Percentiles rank a stretch among this genome's conserved stretches.
These are phyloP conservation scores for Gryon sp. DNA, from an alignment of 1,140 invertebrate species.

Conservation along the genomic window DNA sequence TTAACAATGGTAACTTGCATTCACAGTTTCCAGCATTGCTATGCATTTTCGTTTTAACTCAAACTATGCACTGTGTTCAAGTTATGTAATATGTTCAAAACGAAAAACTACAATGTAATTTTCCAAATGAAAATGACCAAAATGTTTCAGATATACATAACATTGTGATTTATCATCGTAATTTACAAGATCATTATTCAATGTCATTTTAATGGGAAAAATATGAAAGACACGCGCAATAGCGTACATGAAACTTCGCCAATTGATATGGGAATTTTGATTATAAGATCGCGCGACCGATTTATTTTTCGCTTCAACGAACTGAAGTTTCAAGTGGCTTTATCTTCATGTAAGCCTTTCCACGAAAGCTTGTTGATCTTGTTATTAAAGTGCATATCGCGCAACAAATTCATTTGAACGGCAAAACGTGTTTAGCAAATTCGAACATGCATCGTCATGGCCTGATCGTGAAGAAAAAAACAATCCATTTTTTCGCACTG, in stretches of 20 bases:
- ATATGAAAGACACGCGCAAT: not conserved
- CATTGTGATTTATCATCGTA: no score
- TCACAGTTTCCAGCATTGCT: no score
- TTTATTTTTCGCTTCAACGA: slow-evolving; percentile 28
- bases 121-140: no score
- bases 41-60: no score
- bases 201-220: no score
- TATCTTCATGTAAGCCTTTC: slow-evolving; percentile 14
- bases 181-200: no score
- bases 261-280: slow-evolving; percentile 21
- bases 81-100: no score
- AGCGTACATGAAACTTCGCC: not conserved
- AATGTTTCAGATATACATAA: no score
- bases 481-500: slow-evolving; percentile 30
- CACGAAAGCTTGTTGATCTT: slow-evolving; percentile 26
- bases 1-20: no score
- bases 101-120: not conserved
- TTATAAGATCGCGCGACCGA: not conserved
- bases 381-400: slow-evolving; percentile 28
- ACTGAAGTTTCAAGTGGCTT: slow-evolving; percentile 11
- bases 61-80: no score
- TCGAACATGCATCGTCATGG: slow-evolving; percentile 24
- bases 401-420: slow-evolving; percentile 40
- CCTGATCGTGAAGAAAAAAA: slow-evolving; percentile 30
- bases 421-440: slow-evolving; percentile 41